phyloP scores from a whole-genome alignment of 2,888 invertebrate species.

The Chrysolina oricalcia region DNA sequence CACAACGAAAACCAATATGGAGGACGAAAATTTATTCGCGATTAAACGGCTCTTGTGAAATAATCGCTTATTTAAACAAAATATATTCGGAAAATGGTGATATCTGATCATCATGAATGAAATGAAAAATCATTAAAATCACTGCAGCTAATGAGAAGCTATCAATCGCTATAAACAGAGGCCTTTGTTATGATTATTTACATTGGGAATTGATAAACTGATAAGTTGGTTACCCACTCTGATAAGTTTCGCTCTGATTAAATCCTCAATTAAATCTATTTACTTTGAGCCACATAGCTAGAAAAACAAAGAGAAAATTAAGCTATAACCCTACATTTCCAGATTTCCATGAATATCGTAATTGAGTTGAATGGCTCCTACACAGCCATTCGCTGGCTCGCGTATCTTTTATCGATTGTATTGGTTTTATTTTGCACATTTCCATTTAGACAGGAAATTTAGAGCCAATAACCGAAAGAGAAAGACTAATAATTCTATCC shows the following conservation, averaged over 20 bases:
- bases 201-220: neutral
- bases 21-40: no score
- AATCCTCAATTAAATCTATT: neutral
- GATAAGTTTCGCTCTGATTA: neutral
- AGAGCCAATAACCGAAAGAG: neutral
- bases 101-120: no score
- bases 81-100: no score
- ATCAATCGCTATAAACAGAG: neutral
- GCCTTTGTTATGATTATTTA: neutral
- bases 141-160: neutral
- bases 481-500: neutral
- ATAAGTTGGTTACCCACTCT: neutral
- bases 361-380: neutral
- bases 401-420: neutral
- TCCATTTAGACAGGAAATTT: slow-evolving; percentile 2
- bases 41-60: no score
- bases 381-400: neutral
- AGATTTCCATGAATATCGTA: neutral
- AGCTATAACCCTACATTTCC: neutral
- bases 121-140: neutral
- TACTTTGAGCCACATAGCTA: neutral
- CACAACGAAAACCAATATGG: no score
- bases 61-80: no score
- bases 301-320: neutral
- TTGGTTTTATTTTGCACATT: neutral